phyloP scores from a whole-genome alignment of 2,797 vertebrate species.

The Poliocrania exsul region DNA sequence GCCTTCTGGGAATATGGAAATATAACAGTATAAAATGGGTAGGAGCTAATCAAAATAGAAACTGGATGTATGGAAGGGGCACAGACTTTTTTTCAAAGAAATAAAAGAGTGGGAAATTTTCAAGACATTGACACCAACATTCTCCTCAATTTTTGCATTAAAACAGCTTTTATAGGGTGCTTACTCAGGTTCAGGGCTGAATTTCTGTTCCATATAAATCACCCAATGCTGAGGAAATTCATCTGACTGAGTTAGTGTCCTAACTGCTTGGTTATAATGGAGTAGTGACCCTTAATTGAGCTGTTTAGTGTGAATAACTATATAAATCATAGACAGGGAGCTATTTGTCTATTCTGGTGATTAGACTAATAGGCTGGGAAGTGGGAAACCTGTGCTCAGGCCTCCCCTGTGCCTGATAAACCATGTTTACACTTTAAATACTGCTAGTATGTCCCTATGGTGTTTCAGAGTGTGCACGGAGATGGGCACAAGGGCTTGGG shows the following conservation, averaged over 20 bases:
- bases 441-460: background rate
- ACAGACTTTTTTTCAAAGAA: background rate
- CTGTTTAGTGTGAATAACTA: conserved; percentile 20
- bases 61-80: background rate
- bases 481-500: fast-evolving
- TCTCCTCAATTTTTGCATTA: background rate
- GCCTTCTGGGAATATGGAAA: conserved; percentile 51
- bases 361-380: conserved; percentile 5
- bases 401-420: conserved; percentile 7
- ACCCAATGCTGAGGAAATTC: background rate
- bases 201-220: background rate
- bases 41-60: conserved; percentile 12
- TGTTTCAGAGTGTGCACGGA: background rate
- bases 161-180: background rate
- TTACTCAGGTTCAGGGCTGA: background rate
- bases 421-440: background rate
- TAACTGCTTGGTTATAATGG: background rate
- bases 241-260: background rate
- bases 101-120: conserved; percentile 1
- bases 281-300: conserved; percentile 35
- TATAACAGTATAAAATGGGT: conserved; percentile 1
- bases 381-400: conserved; percentile 4
- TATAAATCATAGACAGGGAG: conserved; percentile 23
- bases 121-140: background rate
- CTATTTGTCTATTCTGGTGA: conserved; percentile 33